A percentile compares a stretch with the other conserved stretches of the same genome.
These are phyloP conservation scores for Globodera rostochiensis DNA, from an alignment of 1,140 invertebrate species.

Conservation along the genomic window DNA sequence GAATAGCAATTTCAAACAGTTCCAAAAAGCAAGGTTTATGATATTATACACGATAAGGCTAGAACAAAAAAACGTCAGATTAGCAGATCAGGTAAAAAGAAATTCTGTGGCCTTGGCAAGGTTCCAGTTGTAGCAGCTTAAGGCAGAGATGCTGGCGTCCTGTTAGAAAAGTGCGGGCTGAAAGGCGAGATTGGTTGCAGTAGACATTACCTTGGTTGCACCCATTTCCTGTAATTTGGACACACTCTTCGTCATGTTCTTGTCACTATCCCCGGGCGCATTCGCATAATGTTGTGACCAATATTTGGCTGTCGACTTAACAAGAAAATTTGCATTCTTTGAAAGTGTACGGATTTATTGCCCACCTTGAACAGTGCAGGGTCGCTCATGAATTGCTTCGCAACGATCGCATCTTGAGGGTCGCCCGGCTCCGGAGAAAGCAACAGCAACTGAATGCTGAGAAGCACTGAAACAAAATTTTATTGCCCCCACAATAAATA, in stretches of 20 bases:
- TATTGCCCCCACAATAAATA: not conserved
- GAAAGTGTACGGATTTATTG: not conserved
- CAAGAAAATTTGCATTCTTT: not conserved
- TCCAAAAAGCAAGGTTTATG: too few relatives aligned
- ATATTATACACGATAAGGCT: too few relatives aligned
- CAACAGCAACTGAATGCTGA: conserved; percentile 82
- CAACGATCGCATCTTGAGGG: conserved; percentile 87
- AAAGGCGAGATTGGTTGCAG: not conserved
- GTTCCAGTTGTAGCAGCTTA: conserved; percentile 67
- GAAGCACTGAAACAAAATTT: conserved; percentile 69
- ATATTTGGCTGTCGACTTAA: conserved; percentile 80
- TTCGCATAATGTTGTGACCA: conserved; percentile 92
- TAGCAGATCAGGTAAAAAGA: conserved; percentile 38
- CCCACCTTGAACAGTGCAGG: conserved; percentile 75
- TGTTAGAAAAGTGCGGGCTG: conserved; percentile 43
- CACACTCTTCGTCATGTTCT: conserved; percentile 66
- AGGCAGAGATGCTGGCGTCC: conserved; percentile 66
- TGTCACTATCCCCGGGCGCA: conserved; percentile 41
- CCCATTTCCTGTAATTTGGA: conserved; percentile 68
- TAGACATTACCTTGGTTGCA: conserved; percentile 66
- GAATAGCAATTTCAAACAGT: too few relatives aligned
- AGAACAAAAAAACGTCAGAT: not conserved
- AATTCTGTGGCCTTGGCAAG: conserved; percentile 50
- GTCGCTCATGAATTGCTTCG: conserved; percentile 89
- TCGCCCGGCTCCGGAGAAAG: conserved; percentile 82